These are phyloP conservation scores for Dasysyrphus tricinctus DNA, from an alignment of 2,888 invertebrate species.

Conservation along the genomic window DNA sequence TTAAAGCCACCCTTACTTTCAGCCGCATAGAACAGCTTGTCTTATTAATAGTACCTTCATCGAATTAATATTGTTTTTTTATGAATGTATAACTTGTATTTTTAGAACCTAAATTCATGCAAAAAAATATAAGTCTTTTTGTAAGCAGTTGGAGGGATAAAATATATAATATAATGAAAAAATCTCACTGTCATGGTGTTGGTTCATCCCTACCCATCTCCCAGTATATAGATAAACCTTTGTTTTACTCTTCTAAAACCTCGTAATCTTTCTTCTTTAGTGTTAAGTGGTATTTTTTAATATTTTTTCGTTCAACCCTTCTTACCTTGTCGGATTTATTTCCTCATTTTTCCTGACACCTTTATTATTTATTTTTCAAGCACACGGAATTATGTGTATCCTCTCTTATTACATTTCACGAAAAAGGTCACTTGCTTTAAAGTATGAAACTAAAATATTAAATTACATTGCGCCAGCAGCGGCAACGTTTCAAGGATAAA, in stretches of 20 bases:
- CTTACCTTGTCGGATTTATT: not conserved
- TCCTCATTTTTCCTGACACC: slow-evolving; percentile 6
- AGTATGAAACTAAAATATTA: slow-evolving; percentile 2
- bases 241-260: not conserved
- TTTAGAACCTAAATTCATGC: not conserved
- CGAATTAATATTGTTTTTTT: not conserved
- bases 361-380: not conserved
- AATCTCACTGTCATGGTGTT: not conserved
- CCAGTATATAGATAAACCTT: not conserved
- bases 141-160: not conserved
- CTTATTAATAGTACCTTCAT: not conserved
- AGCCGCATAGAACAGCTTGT: not conserved
- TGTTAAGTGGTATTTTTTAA: not conserved
- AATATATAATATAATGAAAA: not conserved
- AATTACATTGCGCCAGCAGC: not conserved
- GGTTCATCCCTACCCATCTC: not conserved
- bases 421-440: not conserved
- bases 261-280: not conserved
- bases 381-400: not conserved
- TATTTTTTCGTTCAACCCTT: slow-evolving; percentile 18
- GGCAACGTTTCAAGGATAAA: not conserved
- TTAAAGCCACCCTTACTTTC: not conserved
- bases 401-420: not conserved
- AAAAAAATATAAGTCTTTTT: not conserved
- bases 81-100: not conserved